Percentiles rank a stretch among this genome's conserved stretches.
phyloP scores from a whole-genome alignment of 2,888 invertebrate genomes.

The Drosophila anomelani region DNA sequence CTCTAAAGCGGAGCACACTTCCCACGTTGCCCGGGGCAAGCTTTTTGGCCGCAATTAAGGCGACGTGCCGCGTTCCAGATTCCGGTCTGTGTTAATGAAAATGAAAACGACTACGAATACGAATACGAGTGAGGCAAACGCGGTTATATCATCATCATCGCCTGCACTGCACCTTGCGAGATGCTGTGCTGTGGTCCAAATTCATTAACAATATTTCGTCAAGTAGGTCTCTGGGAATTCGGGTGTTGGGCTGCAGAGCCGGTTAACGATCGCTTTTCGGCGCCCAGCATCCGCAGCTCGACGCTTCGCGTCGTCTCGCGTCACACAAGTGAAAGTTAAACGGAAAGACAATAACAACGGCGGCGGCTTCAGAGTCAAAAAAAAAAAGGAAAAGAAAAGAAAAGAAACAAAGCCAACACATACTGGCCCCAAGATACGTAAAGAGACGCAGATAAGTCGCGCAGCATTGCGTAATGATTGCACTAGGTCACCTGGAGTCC shows the following conservation, averaged over 20 bases:
- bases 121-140: conserved; percentile 34
- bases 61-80: conserved; percentile 43
- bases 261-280: conserved; percentile 66
- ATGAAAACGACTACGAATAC: conserved; percentile 46
- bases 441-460: conserved; percentile 38
- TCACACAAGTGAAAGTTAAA: conserved; percentile 72
- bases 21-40: conserved; percentile 43
- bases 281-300: conserved; percentile 66
- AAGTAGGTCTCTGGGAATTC: conserved; percentile 63
- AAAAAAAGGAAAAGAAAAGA: conserved; percentile 13
- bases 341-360: conserved; percentile 34
- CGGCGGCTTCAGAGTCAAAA: conserved; percentile 14
- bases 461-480: conserved; percentile 56
- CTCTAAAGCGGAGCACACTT: conserved; percentile 15
- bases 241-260: conserved; percentile 55
- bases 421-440: neutral
- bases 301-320: conserved; percentile 14
- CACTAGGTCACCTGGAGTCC: conserved; percentile 1
- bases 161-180: conserved; percentile 48
- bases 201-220: conserved; percentile 81
- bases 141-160: conserved; percentile 64
- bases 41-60: conserved; percentile 27
- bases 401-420: conserved; percentile 50
- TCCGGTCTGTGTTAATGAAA: conserved; percentile 69
- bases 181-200: conserved; percentile 64